Conservation (phyloP, 2,888 invertebrate genomes). For the Crocallis elinguaria region DNA sequence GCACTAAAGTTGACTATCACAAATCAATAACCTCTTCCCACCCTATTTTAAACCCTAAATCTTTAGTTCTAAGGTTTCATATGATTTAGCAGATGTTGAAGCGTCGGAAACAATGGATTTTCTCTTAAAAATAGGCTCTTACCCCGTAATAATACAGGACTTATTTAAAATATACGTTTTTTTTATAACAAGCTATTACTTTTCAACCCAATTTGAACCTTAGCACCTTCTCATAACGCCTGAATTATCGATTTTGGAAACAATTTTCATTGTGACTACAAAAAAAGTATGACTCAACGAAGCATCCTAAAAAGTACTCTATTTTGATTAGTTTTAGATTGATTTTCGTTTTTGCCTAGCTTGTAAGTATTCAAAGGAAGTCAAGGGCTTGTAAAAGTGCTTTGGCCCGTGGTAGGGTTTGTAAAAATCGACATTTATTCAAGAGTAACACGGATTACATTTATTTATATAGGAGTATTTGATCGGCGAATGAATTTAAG, state of each 20-base stretch:
- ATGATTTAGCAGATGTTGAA: neutral
- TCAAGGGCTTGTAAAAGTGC: slow-evolving; percentile 33
- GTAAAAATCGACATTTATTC: slow-evolving; percentile 31
- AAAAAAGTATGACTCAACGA: slow-evolving; percentile 2
- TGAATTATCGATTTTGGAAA: neutral
- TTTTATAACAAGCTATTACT: slow-evolving; percentile 16
- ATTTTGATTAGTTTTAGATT: neutral
- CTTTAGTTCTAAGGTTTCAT: neutral
- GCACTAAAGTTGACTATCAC: slow-evolving; percentile 8
- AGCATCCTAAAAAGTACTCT: neutral
- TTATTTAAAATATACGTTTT: slow-evolving; percentile 35
- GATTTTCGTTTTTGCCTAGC: slow-evolving; percentile 2
- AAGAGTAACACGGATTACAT: slow-evolving; percentile 19
- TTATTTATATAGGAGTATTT: slow-evolving; percentile 47
- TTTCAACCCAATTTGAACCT: slow-evolving; percentile 5
- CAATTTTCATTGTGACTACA: slow-evolving; percentile 9
- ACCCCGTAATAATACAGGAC: slow-evolving; percentile 31
- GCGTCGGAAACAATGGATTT: slow-evolving; percentile 35
- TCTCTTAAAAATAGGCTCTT: slow-evolving; percentile 38
- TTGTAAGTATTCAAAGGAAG: slow-evolving; percentile 20
- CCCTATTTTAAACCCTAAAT: slow-evolving; percentile 12
- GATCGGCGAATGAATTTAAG: slow-evolving; percentile 54
- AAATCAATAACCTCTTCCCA: slow-evolving; percentile 31
- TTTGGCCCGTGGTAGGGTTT: slow-evolving; percentile 23
- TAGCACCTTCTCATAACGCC: neutral